phyloP scores from a whole-genome alignment of 2,113 vertebrate species.

The Microcebus murinus region DNA sequence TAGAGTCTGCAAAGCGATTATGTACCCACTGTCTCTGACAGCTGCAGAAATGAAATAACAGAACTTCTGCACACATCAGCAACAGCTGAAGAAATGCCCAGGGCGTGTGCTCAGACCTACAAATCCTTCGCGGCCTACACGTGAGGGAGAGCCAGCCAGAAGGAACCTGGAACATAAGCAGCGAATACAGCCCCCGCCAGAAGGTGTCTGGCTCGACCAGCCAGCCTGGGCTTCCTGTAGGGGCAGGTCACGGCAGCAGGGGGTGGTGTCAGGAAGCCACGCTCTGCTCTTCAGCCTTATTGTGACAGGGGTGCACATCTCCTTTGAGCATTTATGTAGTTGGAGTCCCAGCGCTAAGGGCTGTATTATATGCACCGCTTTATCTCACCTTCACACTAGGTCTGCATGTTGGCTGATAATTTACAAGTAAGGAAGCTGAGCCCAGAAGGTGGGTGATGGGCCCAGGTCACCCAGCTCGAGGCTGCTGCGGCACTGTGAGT shows the following conservation, averaged over 20 bases:
- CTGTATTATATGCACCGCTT: neutral
- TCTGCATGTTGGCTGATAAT: neutral
- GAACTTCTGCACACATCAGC: neutral
- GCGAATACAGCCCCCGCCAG: too few relatives aligned
- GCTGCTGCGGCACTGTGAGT: neutral
- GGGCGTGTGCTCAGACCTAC: neutral
- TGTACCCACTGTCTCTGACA: neutral
- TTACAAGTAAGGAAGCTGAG: neutral
- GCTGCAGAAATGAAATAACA: neutral
- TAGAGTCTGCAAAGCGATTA: too few relatives aligned
- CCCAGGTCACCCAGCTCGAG: neutral
- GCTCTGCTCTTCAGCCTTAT: neutral
- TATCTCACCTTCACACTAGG: neutral
- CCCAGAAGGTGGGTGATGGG: neutral
- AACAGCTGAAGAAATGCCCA: too few relatives aligned
- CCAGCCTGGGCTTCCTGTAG: neutral
- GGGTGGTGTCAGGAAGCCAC: too few relatives aligned
- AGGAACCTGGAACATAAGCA: too few relatives aligned
- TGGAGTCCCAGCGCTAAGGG: neutral
- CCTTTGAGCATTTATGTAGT: neutral
- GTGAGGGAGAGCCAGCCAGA: neutral
- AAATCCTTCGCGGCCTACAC: neutral
- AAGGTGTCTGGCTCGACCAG: neutral
- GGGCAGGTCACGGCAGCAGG: neutral
- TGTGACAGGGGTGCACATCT: neutral